phyloP scores from a whole-genome alignment of 2,113 vertebrate genomes.

The Dissostichus mawsoni region DNA sequence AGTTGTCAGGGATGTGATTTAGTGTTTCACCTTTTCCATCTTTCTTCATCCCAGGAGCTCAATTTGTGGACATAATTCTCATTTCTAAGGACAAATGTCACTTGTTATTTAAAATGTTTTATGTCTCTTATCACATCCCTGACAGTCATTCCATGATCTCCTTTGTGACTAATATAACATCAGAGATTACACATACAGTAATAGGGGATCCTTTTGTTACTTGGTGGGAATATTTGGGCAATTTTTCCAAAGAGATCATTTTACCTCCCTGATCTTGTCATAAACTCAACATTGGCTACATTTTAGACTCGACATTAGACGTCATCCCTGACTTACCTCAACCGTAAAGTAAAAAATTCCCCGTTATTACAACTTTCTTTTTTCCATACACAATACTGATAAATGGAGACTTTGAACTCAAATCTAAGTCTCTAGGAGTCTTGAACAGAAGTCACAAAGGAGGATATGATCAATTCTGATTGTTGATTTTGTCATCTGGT shows the following conservation, averaged over 20 bases:
- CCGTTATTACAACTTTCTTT: background rate
- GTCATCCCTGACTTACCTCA: background rate
- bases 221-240: background rate
- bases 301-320: background rate
- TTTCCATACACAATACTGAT: too few relatives aligned
- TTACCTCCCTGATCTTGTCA: background rate
- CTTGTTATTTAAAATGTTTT: slow-evolving; percentile 1
- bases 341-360: background rate
- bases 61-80: background rate
- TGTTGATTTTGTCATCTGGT: slow-evolving; percentile 28
- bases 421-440: too few relatives aligned
- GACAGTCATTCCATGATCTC: slow-evolving; percentile 29
- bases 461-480: slow-evolving; percentile 41
- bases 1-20: slow-evolving; percentile 45
- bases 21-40: background rate
- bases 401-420: too few relatives aligned
- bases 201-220: background rate
- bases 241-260: background rate
- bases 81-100: slow-evolving; percentile 3
- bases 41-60: background rate
- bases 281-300: background rate
- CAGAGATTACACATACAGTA: background rate
- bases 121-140: slow-evolving; percentile 43
- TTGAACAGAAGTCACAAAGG: slow-evolving; percentile 40
- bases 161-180: slow-evolving; percentile 36